phyloP scores from a whole-genome alignment of 2,888 invertebrate genomes.

The Ormyrus thymus region DNA sequence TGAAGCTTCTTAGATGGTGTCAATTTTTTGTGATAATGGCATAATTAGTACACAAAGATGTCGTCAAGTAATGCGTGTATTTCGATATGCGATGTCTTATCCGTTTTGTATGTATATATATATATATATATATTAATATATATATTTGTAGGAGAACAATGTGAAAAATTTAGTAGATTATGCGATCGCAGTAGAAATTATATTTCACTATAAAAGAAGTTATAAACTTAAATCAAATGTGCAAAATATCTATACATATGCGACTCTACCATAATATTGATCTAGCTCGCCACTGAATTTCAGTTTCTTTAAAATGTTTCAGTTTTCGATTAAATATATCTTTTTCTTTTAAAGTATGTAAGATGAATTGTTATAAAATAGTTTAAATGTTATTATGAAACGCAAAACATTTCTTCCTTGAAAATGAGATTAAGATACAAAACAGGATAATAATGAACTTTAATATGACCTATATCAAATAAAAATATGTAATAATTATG shows the following conservation, averaged over 20 bases:
- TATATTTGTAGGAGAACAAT: background rate
- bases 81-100: conserved; percentile 36
- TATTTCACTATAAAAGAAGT: background rate
- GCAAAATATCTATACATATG: conserved; percentile 10
- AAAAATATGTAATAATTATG: conserved; percentile 60
- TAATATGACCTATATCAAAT: conserved; percentile 40
- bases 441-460: conserved; percentile 28
- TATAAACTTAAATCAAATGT: conserved; percentile 26
- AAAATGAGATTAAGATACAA: conserved; percentile 64
- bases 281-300: conserved; percentile 53
- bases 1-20: conserved; percentile 16
- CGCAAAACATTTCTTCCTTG: conserved; percentile 64
- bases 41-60: background rate
- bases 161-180: conserved; percentile 10
- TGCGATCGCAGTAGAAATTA: conserved; percentile 8
- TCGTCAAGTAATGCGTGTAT: background rate
- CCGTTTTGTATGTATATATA: conserved; percentile 44
- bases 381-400: conserved; percentile 60
- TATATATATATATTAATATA: background rate
- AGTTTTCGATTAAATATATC: conserved; percentile 58
- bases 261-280: conserved; percentile 4
- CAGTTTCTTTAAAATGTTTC: conserved; percentile 23
- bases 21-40: conserved; percentile 37
- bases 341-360: conserved; percentile 73
- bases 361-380: conserved; percentile 65